These are phyloP conservation scores for Parnassius orleans DNA, from an alignment of 2,888 invertebrate genomes.

Conservation along the genomic window DNA sequence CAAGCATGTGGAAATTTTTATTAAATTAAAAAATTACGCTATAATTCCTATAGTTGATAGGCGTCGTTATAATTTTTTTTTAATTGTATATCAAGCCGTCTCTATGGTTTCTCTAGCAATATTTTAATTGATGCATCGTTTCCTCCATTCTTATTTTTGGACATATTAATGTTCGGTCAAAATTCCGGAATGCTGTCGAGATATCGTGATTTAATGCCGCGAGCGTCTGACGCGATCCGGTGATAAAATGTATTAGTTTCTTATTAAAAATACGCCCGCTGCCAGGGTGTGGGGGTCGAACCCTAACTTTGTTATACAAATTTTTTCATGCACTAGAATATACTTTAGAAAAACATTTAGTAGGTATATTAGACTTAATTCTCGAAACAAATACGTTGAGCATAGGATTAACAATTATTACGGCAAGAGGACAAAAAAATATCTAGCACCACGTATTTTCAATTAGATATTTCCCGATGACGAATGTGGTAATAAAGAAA, in stretches of 20 bases:
- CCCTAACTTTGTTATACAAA: conserved; percentile 4
- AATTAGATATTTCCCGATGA: no score
- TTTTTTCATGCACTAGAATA: conserved; percentile 1
- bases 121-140: conserved; percentile 73
- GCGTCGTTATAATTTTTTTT: no score
- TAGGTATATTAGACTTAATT: no score
- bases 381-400: no score
- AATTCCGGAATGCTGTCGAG: conserved; percentile 49
- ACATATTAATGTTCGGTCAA: conserved; percentile 62
- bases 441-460: no score
- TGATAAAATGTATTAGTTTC: conserved; percentile 34
- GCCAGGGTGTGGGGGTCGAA: conserved; percentile 19
- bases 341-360: not conserved
- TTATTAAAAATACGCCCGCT: conserved; percentile 27
- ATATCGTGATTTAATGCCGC: conserved; percentile 59
- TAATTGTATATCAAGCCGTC: conserved; percentile 5
- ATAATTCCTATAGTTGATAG: no score
- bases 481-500: no score
- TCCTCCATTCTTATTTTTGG: conserved; percentile 67
- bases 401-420: no score
- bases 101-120: conserved; percentile 43
- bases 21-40: no score
- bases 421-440: no score
- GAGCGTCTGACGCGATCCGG: conserved; percentile 39
- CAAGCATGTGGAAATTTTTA: no score